Conservation (phyloP, 2,113 vertebrate species). For the Triplophysa dalaica region DNA sequence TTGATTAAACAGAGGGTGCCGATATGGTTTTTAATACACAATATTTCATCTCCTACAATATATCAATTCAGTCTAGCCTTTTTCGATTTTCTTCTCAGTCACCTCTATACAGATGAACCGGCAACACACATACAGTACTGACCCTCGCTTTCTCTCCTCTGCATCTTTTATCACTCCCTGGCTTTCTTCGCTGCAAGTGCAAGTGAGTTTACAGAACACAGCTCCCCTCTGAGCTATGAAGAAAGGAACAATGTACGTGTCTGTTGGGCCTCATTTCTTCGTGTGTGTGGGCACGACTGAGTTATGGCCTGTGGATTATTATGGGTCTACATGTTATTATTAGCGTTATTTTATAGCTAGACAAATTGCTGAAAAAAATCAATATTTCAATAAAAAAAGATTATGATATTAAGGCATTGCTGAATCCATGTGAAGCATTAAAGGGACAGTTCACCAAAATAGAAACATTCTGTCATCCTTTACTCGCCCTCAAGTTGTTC, state of each 20-base stretch:
- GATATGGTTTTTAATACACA: constrained; percentile 17
- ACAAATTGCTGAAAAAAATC: background rate
- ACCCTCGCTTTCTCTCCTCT: constrained; percentile 4
- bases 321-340: constrained; percentile 38
- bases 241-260: constrained; percentile 24
- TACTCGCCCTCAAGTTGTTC: too few species aligned
- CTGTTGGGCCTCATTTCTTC: constrained; percentile 32
- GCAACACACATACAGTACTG: background rate
- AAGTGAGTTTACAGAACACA: constrained; percentile 51
- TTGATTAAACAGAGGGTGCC: background rate
- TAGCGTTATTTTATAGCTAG: background rate
- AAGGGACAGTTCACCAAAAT: too few species aligned
- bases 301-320: constrained; percentile 40
- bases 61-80: constrained; percentile 3
- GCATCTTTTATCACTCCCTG: constrained; percentile 36
- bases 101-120: background rate
- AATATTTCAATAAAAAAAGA: too few species aligned
- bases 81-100: background rate
- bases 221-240: constrained; percentile 59
- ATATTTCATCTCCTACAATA: constrained; percentile 5
- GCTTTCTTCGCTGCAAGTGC: constrained; percentile 49
- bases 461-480: too few species aligned
- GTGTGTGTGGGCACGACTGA: constrained; percentile 33
- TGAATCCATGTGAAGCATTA: too few species aligned
- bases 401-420: too few species aligned